Base-by-base conservation (phyloP, 2,888 invertebrate species). In the Meliscaeva auricollis region DNA sequence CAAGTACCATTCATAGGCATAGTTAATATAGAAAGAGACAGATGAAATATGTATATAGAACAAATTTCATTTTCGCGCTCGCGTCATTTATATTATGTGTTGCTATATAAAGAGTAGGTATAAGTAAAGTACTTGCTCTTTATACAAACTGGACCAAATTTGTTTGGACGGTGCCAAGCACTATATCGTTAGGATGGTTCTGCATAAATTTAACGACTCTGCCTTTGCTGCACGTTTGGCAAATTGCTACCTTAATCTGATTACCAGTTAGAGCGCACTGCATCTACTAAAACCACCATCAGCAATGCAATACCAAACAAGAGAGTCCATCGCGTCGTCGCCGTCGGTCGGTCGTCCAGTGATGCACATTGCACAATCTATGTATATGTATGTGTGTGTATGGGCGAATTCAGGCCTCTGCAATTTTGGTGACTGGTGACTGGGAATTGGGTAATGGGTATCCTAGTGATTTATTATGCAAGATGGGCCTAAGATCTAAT, bases 231-330 rank as follows among this genome's bases (percentile, higher is more conserved):
- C 70, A 76, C 68, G 56, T 85, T 77, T 69, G 72, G 73, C 69
- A 81, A 85, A 85, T 85, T 81, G 73, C 73, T 73, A 81, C 73
- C 85, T 73, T 85, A 81, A 85, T 85, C 85, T 81, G 76, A 77
- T 85, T 85, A 69, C 54, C 76, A 81, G 76, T 80, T 72, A 76
- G 76, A 84, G 75, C 66, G 46, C 20, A 70, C 54, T 79, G 74
- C 75, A 80, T 72, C 64, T 26, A 58, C 60, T 41, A 69, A 69
- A 74, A 79, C 74, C 62, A 64, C 41, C 41, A 58, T 26, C 26
- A 54, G 54, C 44, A 50, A n/a, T 15, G 54, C 44, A 50, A n/a
- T 15, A 17, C 44, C 8, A 38, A 56, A 30, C 26, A 64, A 9
- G 38, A 38, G 13, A 38, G 38, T 38, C 35, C n/a, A n/a, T n/a